Evolutionary conservation across 2,888 invertebrate genomes (phyloP).

Genomic region (Drosophila meridiana): DNA sequence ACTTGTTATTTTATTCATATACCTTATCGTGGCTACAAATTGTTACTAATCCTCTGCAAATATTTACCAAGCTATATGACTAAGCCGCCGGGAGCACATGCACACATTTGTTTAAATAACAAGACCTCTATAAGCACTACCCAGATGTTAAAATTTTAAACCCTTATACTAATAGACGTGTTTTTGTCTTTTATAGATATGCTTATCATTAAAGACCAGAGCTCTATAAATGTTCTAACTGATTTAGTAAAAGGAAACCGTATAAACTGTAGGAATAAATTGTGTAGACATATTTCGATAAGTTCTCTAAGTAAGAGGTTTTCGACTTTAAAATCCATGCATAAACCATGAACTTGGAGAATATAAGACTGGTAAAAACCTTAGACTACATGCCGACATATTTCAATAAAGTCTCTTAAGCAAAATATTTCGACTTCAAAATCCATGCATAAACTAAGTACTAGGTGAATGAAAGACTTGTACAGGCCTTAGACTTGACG

Average conservation of each 20-base stretch:
- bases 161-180: neutral
- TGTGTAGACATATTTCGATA: neutral
- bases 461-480: neutral
- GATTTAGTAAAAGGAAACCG: neutral
- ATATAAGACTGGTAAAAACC: neutral
- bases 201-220: slow-evolving; percentile 9
- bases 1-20: no score
- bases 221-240: neutral
- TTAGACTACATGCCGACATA: neutral
- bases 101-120: neutral
- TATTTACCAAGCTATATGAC: neutral
- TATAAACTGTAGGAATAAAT: neutral
- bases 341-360: neutral
- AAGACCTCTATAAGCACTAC: neutral
- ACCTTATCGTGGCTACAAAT: no score
- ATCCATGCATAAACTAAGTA: neutral
- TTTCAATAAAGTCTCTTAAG: neutral
- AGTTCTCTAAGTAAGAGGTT: neutral
- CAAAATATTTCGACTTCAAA: neutral
- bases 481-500: neutral
- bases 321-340: neutral
- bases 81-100: neutral
- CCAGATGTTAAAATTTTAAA: neutral
- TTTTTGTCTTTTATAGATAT: neutral
- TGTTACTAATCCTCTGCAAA: neutral